A percentile compares a stretch with the other conserved stretches of the same genome.
These are phyloP conservation scores for Characodon lateralis DNA, from an alignment of 2,797 vertebrate genomes.

Conservation along the genomic window DNA sequence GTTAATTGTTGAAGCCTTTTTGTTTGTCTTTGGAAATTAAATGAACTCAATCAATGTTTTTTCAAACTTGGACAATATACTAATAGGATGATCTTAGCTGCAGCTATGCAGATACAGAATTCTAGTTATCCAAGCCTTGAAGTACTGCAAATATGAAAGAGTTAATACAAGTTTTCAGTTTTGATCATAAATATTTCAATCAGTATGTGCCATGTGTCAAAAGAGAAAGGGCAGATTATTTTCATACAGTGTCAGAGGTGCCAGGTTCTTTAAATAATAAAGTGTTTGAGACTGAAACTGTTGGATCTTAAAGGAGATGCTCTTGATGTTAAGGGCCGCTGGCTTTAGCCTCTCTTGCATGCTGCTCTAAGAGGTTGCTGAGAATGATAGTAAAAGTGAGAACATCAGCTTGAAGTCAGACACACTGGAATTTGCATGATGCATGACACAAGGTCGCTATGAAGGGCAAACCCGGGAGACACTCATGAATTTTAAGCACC, in stretches of 20 bases:
- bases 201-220: slow-evolving; percentile 6
- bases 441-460: slow-evolving; percentile 48
- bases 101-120: background rate
- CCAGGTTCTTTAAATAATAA: slow-evolving; percentile 31
- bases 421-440: slow-evolving; percentile 36
- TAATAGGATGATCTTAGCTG: background rate
- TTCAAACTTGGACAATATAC: background rate
- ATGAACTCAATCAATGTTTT: background rate
- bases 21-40: background rate
- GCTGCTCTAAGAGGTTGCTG: slow-evolving; percentile 18
- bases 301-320: slow-evolving; percentile 34
- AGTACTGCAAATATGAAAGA: too few relatives aligned
- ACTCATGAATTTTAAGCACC: slow-evolving; percentile 56
- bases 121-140: background rate
- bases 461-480: slow-evolving; percentile 45
- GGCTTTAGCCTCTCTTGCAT: slow-evolving; percentile 39
- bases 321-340: slow-evolving; percentile 50
- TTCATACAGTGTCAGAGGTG: background rate
- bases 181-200: background rate
- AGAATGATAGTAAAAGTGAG: slow-evolving; percentile 24
- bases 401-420: slow-evolving; percentile 39
- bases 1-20: background rate
- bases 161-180: too few relatives aligned
- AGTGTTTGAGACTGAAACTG: slow-evolving; percentile 12
- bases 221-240: background rate